A percentile compares a stretch with the other conserved stretches of the same genome.
These are phyloP conservation scores for Paratilapia polleni DNA, from an alignment of 2,113 vertebrate genomes.

Conservation along the genomic window DNA sequence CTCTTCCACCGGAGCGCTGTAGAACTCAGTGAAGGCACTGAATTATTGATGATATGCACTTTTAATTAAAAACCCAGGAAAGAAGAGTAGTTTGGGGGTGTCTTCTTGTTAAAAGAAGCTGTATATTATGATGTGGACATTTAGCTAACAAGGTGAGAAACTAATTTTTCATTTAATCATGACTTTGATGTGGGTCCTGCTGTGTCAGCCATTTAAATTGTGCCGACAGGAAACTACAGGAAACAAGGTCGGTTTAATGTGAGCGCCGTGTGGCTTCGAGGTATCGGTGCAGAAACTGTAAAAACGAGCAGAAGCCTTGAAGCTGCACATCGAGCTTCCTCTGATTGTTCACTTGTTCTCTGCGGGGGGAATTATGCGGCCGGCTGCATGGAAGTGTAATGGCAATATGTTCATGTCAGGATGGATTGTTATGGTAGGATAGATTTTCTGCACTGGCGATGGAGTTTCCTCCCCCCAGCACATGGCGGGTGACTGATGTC, in stretches of 20 bases:
- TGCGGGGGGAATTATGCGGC: slow-evolving; percentile 18
- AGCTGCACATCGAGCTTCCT: slow-evolving; percentile 1
- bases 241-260: slow-evolving; percentile 17
- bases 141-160: slow-evolving; percentile 11
- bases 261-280: neutral
- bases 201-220: slow-evolving; percentile 10
- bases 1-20: neutral
- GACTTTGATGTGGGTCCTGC: slow-evolving; percentile 38
- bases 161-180: slow-evolving; percentile 1
- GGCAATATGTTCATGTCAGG: slow-evolving; percentile 52
- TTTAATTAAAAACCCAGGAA: neutral
- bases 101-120: neutral
- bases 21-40: neutral
- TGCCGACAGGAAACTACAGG: slow-evolving; percentile 4
- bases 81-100: rapidly evolving
- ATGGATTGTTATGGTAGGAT: slow-evolving; percentile 44
- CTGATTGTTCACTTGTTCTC: slow-evolving; percentile 39
- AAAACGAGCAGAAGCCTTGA: slow-evolving; percentile 1
- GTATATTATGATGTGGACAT: neutral
- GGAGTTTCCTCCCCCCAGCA: slow-evolving; percentile 39
- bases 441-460: slow-evolving; percentile 19
- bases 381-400: slow-evolving; percentile 17
- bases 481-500: neutral
- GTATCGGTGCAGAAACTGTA: neutral
- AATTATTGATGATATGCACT: neutral